Percentiles rank a stretch among this genome's conserved stretches.
phyloP scores from a whole-genome alignment of 2,888 invertebrate species.

The Chironomus riparius region DNA sequence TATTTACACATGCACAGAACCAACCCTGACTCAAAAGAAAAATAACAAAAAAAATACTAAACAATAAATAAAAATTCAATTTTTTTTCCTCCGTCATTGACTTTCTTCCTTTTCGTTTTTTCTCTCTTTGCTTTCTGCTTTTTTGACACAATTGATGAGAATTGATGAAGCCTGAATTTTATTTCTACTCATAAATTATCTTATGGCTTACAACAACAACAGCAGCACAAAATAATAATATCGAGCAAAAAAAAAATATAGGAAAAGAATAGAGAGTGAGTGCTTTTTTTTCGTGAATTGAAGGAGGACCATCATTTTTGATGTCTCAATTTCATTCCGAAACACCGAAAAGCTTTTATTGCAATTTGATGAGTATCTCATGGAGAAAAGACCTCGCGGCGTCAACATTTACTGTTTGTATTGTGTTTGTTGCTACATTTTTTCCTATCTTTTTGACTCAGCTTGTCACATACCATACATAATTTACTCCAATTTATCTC shows the following conservation, averaged over 20 bases:
- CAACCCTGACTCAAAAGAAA: too few relatives aligned
- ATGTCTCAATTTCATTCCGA: neutral
- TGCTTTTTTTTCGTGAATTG: neutral
- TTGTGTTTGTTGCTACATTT: neutral
- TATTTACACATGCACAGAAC: too few relatives aligned
- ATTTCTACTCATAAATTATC: neutral
- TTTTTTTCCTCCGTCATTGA: neutral
- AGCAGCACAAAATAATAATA: neutral
- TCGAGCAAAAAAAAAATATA: neutral
- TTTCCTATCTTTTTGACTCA: too few relatives aligned
- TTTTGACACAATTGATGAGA: slow-evolving; percentile 2
- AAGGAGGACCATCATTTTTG: neutral
- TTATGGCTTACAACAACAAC: neutral
- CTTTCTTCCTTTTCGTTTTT: neutral
- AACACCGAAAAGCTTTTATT: slow-evolving; percentile 8
- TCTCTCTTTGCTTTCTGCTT: neutral
- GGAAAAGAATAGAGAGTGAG: neutral
- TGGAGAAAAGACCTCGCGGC: neutral
- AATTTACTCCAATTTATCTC: too few relatives aligned
- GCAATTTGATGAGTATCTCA: neutral
- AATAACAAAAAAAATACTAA: neutral
- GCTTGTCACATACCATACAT: too few relatives aligned
- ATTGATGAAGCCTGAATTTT: neutral
- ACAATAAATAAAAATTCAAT: neutral
- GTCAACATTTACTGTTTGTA: neutral